phyloP scores from a whole-genome alignment of 2,797 vertebrate genomes.

The Rhabdophis nuchalis region DNA sequence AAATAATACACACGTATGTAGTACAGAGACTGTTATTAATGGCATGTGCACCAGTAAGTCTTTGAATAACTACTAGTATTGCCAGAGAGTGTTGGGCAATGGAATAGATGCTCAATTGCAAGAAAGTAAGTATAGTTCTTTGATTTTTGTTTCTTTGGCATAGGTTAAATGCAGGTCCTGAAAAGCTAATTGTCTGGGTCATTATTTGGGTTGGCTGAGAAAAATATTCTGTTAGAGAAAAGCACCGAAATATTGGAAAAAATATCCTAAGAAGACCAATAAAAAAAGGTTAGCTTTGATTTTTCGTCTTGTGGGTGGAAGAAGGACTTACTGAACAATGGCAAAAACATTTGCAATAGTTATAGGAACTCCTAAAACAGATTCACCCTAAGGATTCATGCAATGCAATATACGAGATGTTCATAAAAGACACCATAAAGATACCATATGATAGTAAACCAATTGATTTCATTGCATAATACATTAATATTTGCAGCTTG shows the following conservation, averaged over 20 bases:
- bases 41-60: neutral
- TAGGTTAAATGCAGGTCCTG: neutral
- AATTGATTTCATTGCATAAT: neutral
- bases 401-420: neutral
- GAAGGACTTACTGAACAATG: neutral
- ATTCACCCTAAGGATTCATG: neutral
- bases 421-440: slow-evolving; percentile 14
- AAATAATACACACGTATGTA: neutral
- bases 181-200: neutral
- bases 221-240: neutral
- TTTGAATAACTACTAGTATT: neutral
- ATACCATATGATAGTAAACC: neutral
- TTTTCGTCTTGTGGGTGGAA: neutral
- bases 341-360: neutral
- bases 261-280: neutral
- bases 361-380: neutral
- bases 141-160: neutral
- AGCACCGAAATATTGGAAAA: neutral
- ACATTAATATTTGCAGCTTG: neutral
- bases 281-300: neutral
- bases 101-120: neutral
- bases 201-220: too few relatives aligned
- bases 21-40: neutral
- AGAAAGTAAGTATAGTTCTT: neutral
- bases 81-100: neutral